Evolutionary conservation across 2,797 vertebrate species (phyloP).

Genomic region (Philypnodon macrostomus): DNA sequence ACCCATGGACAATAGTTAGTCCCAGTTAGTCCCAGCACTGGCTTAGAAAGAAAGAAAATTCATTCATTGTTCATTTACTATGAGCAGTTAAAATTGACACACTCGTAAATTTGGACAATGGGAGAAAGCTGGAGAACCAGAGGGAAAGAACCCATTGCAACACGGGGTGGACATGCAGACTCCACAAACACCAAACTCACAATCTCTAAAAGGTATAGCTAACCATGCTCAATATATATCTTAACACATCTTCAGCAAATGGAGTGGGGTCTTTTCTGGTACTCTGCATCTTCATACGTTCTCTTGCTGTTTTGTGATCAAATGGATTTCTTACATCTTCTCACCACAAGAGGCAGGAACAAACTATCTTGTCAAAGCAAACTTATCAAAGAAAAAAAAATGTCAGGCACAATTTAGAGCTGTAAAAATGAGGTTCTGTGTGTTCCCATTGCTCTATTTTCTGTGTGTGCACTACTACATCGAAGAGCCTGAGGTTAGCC

Average conservation of each 20-base stretch:
- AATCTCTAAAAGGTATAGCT: conserved; percentile 9
- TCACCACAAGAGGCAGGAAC: conserved; percentile 11
- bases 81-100: too few relatives aligned
- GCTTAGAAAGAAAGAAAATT: too few relatives aligned
- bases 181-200: too few relatives aligned
- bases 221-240: conserved; percentile 10
- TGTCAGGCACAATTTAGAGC: conserved; percentile 20
- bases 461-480: conserved; percentile 48
- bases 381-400: conserved; percentile 34
- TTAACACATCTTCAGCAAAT: conserved; percentile 5
- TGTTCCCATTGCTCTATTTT: conserved; percentile 29
- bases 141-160: too few relatives aligned
- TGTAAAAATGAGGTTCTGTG: conserved; percentile 22
- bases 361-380: conserved; percentile 22
- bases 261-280: conserved; percentile 2
- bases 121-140: too few relatives aligned
- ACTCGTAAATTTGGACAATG: too few relatives aligned
- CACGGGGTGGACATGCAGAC: too few relatives aligned
- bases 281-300: conserved; percentile 9
- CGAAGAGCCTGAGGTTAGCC: conserved; percentile 20
- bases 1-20: too few relatives aligned
- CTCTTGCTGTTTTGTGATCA: conserved; percentile 22
- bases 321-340: conserved; percentile 13
- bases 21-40: too few relatives aligned
- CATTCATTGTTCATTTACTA: too few relatives aligned